phyloP scores from a whole-genome alignment of 2,888 invertebrate genomes.

The Lydus trimaculatus region DNA sequence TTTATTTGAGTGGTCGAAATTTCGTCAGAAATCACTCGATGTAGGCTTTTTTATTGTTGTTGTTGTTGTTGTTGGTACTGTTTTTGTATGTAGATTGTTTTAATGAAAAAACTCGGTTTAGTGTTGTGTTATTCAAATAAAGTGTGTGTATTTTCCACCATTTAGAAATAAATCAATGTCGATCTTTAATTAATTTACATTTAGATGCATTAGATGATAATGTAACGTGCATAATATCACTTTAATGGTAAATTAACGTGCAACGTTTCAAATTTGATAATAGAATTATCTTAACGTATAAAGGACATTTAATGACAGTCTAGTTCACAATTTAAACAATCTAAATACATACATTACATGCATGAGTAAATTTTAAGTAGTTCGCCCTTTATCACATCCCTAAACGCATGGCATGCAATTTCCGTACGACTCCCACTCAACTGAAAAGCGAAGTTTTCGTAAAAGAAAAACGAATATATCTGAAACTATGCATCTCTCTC shows the following conservation, averaged over 20 bases:
- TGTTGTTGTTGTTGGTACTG: neutral
- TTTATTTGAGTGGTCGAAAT: neutral
- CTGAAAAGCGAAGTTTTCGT: neutral
- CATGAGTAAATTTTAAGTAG: slow-evolving; percentile 21
- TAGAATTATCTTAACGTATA: slow-evolving; percentile 28
- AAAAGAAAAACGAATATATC: neutral
- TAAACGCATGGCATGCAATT: slow-evolving; percentile 15
- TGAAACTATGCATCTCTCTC: neutral
- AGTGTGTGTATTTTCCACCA: neutral
- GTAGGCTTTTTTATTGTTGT: neutral
- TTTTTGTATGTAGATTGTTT: neutral
- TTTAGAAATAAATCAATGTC: neutral
- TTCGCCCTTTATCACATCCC: slow-evolving; percentile 24
- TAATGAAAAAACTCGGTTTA: neutral
- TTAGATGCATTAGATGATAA: neutral
- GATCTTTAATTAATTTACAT: neutral
- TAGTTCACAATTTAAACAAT: slow-evolving; percentile 29
- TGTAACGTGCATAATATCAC: slow-evolving; percentile 19
- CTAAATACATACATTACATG: slow-evolving; percentile 25
- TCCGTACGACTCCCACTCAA: neutral
- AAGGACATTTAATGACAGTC: slow-evolving; percentile 28
- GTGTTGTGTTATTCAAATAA: neutral
- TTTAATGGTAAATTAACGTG: slow-evolving; percentile 25
- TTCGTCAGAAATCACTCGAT: neutral
- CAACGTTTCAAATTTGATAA: slow-evolving; percentile 24